Percentiles rank a stretch among this genome's conserved stretches.
These are phyloP conservation scores for Sepiola atlantica DNA, from an alignment of 2,888 invertebrate genomes.

Conservation along the genomic window DNA sequence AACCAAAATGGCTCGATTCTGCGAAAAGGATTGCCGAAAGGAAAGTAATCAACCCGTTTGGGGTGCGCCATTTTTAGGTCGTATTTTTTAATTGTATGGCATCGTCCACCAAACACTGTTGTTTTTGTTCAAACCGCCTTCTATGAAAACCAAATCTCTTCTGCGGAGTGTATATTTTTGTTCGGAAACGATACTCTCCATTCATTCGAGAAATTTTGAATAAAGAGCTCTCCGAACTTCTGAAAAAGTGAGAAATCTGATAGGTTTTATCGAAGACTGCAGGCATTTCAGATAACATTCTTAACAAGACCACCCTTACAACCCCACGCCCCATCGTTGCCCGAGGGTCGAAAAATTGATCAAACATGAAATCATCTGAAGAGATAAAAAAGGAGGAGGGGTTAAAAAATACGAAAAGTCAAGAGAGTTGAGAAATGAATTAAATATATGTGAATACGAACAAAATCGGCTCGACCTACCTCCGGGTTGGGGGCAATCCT, in stretches of 20 bases:
- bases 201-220: not conserved
- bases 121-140: not conserved
- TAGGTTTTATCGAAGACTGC: not conserved
- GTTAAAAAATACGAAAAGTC: too few species aligned
- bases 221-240: not conserved
- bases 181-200: not conserved
- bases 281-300: not conserved
- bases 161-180: not conserved
- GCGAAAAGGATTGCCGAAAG: too few species aligned
- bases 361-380: not conserved
- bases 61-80: not conserved
- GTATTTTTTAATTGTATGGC: not conserved
- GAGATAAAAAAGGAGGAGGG: not conserved
- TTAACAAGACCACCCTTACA: not conserved
- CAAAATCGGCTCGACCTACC: too few species aligned
- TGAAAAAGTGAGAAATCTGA: not conserved
- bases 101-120: not conserved
- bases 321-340: not conserved
- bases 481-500: too few species aligned
- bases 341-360: not conserved
- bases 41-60: not conserved
- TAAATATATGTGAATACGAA: not conserved
- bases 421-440: not conserved
- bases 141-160: not conserved
- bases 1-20: too few species aligned